Evolutionary conservation across 2,113 vertebrate species (phyloP), one percentile per base, ranked within the genome.

Genomic region (Triplophysa tibetana): DNA sequence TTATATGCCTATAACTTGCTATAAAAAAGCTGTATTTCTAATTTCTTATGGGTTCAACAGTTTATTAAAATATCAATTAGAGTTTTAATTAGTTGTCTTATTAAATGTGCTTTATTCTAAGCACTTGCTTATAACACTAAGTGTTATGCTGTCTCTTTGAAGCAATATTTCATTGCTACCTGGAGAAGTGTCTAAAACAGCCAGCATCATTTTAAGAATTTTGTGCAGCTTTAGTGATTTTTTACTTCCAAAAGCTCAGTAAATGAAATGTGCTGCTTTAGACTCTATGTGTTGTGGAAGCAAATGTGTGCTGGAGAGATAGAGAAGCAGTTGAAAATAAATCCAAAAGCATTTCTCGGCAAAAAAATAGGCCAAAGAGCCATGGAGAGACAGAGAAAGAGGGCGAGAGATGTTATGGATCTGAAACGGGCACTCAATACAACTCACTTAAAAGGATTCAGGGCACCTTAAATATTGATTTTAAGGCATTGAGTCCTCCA

Each of bases 201-300:
- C 75, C 56, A 74, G 70, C 70, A 77, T 72, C 43, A 64, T 83
- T 79, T 69, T 24, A 45, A 48, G 45, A 54, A 73, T 29, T 80
- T 81, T 56, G 65, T 84, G 76, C 77, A 70, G 80, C 70, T 65
- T 78, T 83, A 68, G n/a, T 73, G 66, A 77, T 80, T 68, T 80
- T 80, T 72, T 29, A n/a, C 43, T 38, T 76, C 69, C 41, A 70
- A 80, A 43, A 19, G 38, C 21, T 70, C 45, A 63, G 63, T 70
- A 83, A 79, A n/a, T 33, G 83, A 82, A 81, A 81, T 75, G 67
- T 81, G 66, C 41, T 38, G 73, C 76, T 61, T 75, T 65, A 68
- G 73, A 80, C 66, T 58, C 17, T 29, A 38, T 61, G 26, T n/a
- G 21, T 54, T 54, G 75, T 61, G 77, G 67, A 72, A 60, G 77